Evolutionary conservation across 2,888 invertebrate species (phyloP), one percentile per base, ranked within the genome.

Genomic region (Acleris literana): DNA sequence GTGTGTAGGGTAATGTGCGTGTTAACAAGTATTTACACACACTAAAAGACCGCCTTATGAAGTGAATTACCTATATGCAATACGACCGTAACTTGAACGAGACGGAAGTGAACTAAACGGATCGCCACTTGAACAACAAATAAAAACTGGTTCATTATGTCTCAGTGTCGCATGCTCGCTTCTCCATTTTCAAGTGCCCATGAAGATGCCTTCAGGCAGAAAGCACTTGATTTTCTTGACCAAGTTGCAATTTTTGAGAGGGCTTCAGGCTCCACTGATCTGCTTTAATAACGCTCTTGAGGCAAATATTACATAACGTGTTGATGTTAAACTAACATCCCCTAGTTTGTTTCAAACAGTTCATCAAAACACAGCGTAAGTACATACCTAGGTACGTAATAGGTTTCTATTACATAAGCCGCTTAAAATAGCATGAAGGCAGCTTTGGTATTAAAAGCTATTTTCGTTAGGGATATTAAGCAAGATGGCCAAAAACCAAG

Each of bases 11-110:
- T 25, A 25, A 25, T 6, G 25, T 25, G 6, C 25, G 25, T 25
- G 25, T 25, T 25, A 25, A 6, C 25, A 6, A 25, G 25, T 25
- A 25, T 25, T 25, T 25, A 25, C 25, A 25, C 25, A 25, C 5
- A 25, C 6, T 25, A 5, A 6, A 25, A 25, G 6, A 1, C 6
- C 6, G 25, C 25, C 25, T 25, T 25, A 29, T 29, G 29, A 29
- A 29, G 7, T 29, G 29, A 7, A 29, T 29, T 29, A 29, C 7
- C 29, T 29, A 9, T 29, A 5, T 9, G 33, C 33, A 33, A 33
- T 44, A 55, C 60, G 55, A 60, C 49, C 44, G 60, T 29, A 55
- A 33, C 51, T 55, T 60, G 60, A 65, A 65, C 55, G 49, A 65
- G 60, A 44, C 18, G 62, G 13, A 22, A 48, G 48, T 22, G 43